Conservation (phyloP, 2,888 invertebrate species). For the Caenorhabditis sulstoni region DNA sequence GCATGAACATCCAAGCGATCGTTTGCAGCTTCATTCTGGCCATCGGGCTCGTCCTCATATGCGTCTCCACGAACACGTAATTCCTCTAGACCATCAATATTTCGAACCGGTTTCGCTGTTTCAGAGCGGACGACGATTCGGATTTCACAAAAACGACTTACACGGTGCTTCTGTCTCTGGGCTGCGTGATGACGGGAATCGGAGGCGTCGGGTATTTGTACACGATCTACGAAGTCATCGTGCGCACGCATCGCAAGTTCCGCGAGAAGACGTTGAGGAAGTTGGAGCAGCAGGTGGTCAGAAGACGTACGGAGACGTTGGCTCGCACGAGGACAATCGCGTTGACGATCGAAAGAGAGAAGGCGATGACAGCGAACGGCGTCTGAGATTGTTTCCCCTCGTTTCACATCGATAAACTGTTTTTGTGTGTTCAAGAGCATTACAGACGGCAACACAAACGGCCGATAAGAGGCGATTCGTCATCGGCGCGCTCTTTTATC, state of each 20-base stretch:
- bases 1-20: slow-evolving; percentile 67
- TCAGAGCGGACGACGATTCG: slow-evolving; percentile 62
- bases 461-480: slow-evolving; percentile 49
- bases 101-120: not conserved
- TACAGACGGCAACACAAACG: slow-evolving; percentile 30
- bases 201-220: slow-evolving; percentile 62
- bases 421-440: slow-evolving; percentile 48
- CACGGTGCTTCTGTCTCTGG: slow-evolving; percentile 40
- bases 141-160: slow-evolving; percentile 57
- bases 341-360: slow-evolving; percentile 29
- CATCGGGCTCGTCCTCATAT: slow-evolving; percentile 64
- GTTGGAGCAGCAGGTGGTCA: slow-evolving; percentile 64
- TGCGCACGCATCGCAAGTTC: slow-evolving; percentile 58
- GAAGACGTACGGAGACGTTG: slow-evolving; percentile 35
- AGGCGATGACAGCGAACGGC: slow-evolving; percentile 24
- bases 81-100: too few species aligned
- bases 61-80: slow-evolving; percentile 65
- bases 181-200: slow-evolving; percentile 55
- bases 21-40: slow-evolving; percentile 65
- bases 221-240: slow-evolving; percentile 63
- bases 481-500: slow-evolving; percentile 36
- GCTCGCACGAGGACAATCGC: slow-evolving; percentile 39
- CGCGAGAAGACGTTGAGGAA: slow-evolving; percentile 57
- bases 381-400: not conserved
- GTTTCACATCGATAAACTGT: slow-evolving; percentile 12